These are phyloP conservation scores for Penaeus chinensis DNA, from an alignment of 1,140 invertebrate genomes.

Conservation along the genomic window DNA sequence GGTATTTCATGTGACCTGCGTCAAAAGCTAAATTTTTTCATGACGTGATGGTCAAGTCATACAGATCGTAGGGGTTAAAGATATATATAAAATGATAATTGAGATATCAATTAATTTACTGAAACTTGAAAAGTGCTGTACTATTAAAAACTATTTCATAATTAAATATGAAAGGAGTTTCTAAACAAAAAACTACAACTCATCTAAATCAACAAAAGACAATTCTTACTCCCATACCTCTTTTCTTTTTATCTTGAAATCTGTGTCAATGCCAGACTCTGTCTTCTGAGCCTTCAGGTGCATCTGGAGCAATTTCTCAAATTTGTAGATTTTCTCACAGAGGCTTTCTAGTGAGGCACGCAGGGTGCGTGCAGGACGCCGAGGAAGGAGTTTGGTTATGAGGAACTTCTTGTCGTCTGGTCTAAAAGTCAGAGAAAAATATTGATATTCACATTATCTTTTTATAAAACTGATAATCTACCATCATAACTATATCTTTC, in stretches of 20 bases:
- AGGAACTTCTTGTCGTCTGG: slow-evolving; percentile 89
- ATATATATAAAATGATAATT: no score
- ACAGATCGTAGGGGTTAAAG: no score
- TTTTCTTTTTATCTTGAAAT: slow-evolving; percentile 79
- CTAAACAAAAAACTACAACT: not conserved
- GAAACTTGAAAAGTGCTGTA: not conserved
- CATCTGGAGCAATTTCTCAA: slow-evolving; percentile 69
- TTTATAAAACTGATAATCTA: no score
- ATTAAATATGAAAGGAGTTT: not conserved
- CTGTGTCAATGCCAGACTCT: slow-evolving; percentile 73
- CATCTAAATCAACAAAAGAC: not conserved
- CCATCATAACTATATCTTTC: no score
- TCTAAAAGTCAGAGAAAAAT: slow-evolving; percentile 69
- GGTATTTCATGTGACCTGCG: no score
- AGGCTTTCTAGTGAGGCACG: slow-evolving; percentile 79
- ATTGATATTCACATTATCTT: no score
- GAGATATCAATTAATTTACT: not conserved
- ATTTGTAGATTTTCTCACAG: slow-evolving; percentile 71
- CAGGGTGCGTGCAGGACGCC: slow-evolving; percentile 84
- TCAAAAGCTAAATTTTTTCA: no score
- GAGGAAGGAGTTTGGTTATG: slow-evolving; percentile 87
- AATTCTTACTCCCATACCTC: slow-evolving; percentile 70
- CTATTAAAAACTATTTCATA: not conserved
- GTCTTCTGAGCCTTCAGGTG: slow-evolving; percentile 72
- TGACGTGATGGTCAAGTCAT: no score